phyloP scores from a whole-genome alignment of 2,888 invertebrate species.

The Carterocephalus palaemon region DNA sequence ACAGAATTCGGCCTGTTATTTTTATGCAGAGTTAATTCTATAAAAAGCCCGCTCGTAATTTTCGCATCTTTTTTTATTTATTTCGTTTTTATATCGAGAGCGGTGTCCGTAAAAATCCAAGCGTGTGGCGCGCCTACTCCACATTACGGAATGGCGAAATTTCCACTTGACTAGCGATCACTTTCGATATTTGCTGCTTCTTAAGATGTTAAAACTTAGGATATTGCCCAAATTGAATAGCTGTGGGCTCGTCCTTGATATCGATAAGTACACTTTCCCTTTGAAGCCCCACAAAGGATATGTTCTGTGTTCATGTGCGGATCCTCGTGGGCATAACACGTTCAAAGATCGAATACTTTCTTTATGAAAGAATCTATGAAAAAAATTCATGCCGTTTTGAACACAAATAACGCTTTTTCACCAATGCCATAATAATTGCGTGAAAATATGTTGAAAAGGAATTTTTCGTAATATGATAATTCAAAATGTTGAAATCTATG shows the following conservation, averaged over 20 bases:
- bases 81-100: no score
- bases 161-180: conserved; percentile 41
- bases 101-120: not conserved
- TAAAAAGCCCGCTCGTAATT: no score
- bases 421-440: no score
- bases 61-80: no score
- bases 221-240: conserved; percentile 22
- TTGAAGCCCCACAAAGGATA: conserved; percentile 20
- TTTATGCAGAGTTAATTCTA: no score
- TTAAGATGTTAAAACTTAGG: conserved; percentile 21
- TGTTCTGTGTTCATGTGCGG: conserved; percentile 14
- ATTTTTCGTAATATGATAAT: no score
- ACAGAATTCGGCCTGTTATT: no score
- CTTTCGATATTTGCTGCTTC: conserved; percentile 24
- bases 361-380: not conserved
- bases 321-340: conserved; percentile 8
- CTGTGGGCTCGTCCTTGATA: conserved; percentile 17
- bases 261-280: conserved; percentile 10
- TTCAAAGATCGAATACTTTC: not conserved
- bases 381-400: not conserved
- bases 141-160: conserved; percentile 55
- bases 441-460: no score
- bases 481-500: no score
- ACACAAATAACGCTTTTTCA: no score
- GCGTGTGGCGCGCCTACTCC: conserved; percentile 9